A percentile compares a stretch with the other conserved stretches of the same genome.
Conservation (phyloP, 2,797 vertebrate genomes). For the Lithobates pipiens region DNA sequence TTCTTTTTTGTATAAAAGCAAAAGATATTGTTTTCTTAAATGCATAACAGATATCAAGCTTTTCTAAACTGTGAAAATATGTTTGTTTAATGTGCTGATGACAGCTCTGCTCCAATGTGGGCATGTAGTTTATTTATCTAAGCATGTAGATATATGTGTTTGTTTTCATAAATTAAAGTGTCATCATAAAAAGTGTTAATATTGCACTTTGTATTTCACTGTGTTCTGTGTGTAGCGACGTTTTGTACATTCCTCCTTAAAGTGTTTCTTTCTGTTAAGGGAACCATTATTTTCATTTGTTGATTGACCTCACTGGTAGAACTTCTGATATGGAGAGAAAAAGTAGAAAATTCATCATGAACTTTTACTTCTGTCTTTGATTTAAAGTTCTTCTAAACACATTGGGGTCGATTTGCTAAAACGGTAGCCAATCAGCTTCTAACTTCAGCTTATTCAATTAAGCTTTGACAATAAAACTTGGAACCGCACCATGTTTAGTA, state of each 20-base stretch:
- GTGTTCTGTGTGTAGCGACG: neutral
- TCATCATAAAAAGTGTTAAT: neutral
- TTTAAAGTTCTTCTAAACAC: too few species aligned
- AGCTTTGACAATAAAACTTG: too few species aligned
- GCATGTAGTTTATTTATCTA: neutral
- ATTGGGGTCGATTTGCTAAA: too few species aligned
- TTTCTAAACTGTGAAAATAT: neutral
- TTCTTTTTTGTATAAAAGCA: neutral
- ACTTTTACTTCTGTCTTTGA: too few species aligned
- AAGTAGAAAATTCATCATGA: too few species aligned
- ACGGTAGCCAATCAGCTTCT: too few species aligned
- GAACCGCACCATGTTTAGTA: too few species aligned
- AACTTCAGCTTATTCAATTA: too few species aligned
- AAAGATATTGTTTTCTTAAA: neutral
- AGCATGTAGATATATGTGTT: neutral
- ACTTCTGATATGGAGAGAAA: neutral
- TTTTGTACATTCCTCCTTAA: neutral
- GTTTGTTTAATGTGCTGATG: neutral
- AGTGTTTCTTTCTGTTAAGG: neutral
- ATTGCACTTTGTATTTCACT: neutral
- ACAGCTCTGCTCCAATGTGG: slow-evolving; percentile 68
- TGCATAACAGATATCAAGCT: neutral
- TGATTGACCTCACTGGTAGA: neutral
- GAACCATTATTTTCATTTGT: neutral
- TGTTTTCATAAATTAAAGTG: neutral